phyloP scores from a whole-genome alignment of 2,888 invertebrate species.

The Lymantria dispar region DNA sequence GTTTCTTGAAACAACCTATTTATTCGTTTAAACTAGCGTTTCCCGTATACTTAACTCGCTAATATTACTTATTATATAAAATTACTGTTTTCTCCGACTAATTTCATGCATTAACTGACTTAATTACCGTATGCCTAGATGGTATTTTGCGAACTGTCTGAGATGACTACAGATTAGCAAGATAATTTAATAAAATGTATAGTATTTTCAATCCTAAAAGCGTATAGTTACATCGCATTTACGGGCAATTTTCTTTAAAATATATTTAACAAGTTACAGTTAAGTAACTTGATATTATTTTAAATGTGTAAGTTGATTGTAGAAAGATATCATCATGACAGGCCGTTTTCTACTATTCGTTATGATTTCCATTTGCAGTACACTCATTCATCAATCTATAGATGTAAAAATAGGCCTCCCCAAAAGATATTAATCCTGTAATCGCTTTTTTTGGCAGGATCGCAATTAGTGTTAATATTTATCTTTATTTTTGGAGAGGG shows the following conservation, averaged over 20 bases:
- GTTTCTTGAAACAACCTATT: background rate
- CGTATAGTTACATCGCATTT: background rate
- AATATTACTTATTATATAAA: slow-evolving; percentile 5
- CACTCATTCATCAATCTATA: no score
- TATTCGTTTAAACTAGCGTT: background rate
- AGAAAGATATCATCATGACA: no score
- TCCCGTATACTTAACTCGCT: background rate
- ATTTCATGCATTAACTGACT: slow-evolving; percentile 6
- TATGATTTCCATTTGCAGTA: no score
- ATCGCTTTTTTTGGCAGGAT: no score
- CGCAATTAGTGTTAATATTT: no score
- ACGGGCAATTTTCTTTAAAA: background rate
- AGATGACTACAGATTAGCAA: slow-evolving; percentile 1
- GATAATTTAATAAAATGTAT: background rate
- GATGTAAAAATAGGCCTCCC: no score
- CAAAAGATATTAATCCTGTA: no score
- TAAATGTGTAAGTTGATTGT: no score
- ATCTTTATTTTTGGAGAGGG: no score
- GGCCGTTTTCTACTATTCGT: no score
- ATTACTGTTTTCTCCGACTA: slow-evolving; percentile 9
- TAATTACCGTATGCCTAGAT: slow-evolving; percentile 3
- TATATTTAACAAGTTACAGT: background rate
- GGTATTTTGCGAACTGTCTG: slow-evolving; percentile 2
- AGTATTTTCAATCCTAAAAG: background rate
- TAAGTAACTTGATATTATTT: background rate